A percentile compares a stretch with the other conserved stretches of the same genome.
These are phyloP conservation scores for Andrena chrysosceles DNA, from an alignment of 2,888 invertebrate genomes.

Conservation along the genomic window DNA sequence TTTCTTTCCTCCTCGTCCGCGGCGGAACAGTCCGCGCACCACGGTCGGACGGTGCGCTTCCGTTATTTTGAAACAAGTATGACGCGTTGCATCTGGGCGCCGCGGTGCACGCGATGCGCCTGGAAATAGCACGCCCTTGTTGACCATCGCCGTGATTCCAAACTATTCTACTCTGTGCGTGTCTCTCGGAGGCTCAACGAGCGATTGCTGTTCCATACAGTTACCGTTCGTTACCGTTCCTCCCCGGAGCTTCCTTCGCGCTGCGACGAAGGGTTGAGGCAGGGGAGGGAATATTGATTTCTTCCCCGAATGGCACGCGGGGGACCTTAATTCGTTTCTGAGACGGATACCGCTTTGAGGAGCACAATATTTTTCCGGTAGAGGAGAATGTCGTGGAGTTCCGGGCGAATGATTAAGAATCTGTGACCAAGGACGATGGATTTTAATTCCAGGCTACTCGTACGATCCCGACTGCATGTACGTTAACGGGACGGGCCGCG, in stretches of 20 bases:
- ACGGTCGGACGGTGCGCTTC: slow-evolving; percentile 56
- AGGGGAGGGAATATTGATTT: slow-evolving; percentile 3
- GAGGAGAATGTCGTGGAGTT: not conserved
- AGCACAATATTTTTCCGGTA: too few relatives aligned
- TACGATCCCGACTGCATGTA: slow-evolving; percentile 98
- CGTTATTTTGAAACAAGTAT: slow-evolving; percentile 68
- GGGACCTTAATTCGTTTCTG: not conserved
- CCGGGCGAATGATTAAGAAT: not conserved
- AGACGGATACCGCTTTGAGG: not conserved
- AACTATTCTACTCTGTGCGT: not conserved
- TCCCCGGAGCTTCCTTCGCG: not conserved
- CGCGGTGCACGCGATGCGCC: slow-evolving; percentile 42
- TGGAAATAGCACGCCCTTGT: slow-evolving; percentile 48
- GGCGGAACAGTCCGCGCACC: slow-evolving; percentile 25
- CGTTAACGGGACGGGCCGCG: slow-evolving; percentile 95
- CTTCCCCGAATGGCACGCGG: not conserved
- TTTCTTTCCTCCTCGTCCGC: slow-evolving; percentile 31
- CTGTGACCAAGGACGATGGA: slow-evolving; percentile 60
- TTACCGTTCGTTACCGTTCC: not conserved
- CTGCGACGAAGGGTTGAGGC: too few relatives aligned
- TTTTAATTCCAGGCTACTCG: slow-evolving; percentile 90
- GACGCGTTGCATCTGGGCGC: slow-evolving; percentile 34
- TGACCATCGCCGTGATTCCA: slow-evolving; percentile 17
- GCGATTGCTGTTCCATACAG: not conserved
- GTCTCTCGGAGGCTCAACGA: not conserved